Percentiles rank a stretch among this genome's conserved stretches.
Evolutionary conservation across 2,888 invertebrate genomes (phyloP).

Genomic region (Ecdyonurus torrentis): DNA sequence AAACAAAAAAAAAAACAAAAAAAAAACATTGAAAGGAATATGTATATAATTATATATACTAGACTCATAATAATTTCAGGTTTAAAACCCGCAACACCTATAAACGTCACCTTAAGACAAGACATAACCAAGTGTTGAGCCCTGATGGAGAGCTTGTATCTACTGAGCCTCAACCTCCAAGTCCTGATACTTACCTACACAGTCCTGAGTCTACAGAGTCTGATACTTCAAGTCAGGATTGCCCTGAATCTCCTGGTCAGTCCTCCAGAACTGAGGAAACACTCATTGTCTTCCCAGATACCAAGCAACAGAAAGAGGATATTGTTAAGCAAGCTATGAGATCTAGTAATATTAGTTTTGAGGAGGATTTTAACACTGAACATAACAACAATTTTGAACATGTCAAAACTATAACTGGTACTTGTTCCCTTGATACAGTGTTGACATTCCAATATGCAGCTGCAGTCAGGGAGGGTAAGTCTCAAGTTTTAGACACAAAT

Average conservation of each 20-base stretch:
- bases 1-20: too few species aligned
- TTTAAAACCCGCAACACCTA: slow-evolving; percentile 42
- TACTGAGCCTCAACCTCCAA: not conserved
- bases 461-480: too few species aligned
- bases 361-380: not conserved
- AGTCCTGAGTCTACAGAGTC: not conserved
- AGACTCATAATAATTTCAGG: too few species aligned
- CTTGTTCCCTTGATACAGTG: not conserved
- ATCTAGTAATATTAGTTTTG: slow-evolving; percentile 10
- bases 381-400: not conserved
- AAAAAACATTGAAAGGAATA: too few species aligned
- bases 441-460: not conserved
- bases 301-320: slow-evolving; percentile 6
- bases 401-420: not conserved
- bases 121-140: slow-evolving; percentile 37
- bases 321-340: slow-evolving; percentile 13
- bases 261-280: not conserved
- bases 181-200: not conserved
- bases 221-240: not conserved
- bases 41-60: too few species aligned
- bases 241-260: not conserved
- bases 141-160: slow-evolving; percentile 28
- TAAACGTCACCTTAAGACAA: slow-evolving; percentile 37
- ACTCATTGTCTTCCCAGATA: not conserved
- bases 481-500: too few species aligned